Conservation (phyloP, 2,113 vertebrate genomes). For the Falco punctatus region DNA sequence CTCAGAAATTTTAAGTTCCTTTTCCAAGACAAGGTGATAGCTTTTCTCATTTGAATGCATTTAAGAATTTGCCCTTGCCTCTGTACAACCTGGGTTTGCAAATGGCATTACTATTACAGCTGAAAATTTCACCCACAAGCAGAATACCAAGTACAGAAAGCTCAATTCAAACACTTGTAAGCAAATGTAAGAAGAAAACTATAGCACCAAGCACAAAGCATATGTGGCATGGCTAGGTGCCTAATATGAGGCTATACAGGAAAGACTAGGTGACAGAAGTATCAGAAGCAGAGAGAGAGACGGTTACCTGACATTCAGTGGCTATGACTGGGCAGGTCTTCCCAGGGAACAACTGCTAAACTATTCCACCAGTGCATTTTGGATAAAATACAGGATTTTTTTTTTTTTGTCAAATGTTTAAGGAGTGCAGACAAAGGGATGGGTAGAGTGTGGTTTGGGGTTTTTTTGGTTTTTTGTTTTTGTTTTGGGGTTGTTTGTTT, state of each 20-base stretch:
- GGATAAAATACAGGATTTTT: not conserved
- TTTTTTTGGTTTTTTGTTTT: no score
- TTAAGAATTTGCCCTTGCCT: not conserved
- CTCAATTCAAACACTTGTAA: not conserved
- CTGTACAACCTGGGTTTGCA: not conserved
- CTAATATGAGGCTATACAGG: not conserved
- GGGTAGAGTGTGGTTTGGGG: no score
- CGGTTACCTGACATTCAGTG: accelerated
- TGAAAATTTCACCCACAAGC: not conserved
- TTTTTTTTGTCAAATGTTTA: not conserved
- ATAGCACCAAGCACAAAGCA: not conserved
- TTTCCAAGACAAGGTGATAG: not conserved
- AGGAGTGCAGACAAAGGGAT: not conserved
- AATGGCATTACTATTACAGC: not conserved
- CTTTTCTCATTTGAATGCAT: not conserved
- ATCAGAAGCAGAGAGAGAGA: not conserved
- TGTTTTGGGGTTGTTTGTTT: no score
- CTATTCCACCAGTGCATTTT: not conserved
- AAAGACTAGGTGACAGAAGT: not conserved
- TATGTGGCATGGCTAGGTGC: not conserved
- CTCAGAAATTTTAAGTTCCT: not conserved
- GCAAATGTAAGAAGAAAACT: not conserved
- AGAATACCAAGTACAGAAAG: not conserved
- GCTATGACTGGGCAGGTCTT: not conserved
- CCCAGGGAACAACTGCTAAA: not conserved